These are phyloP conservation scores for Heliothis virescens DNA, from an alignment of 1,140 invertebrate genomes.

Conservation along the genomic window DNA sequence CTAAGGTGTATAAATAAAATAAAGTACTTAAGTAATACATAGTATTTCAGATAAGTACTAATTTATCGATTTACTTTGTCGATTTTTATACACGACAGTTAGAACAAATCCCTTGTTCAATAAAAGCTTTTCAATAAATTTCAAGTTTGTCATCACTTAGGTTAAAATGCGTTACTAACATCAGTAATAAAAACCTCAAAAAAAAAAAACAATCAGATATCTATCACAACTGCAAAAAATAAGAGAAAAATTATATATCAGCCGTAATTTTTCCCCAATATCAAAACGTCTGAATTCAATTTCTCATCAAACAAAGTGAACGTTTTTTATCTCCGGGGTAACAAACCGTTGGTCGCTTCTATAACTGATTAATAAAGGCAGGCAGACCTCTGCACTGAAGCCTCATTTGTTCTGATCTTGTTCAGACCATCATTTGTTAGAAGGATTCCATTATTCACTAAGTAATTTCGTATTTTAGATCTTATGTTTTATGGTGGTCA, in stretches of 20 bases:
- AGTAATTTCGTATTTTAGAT: constrained; percentile 15
- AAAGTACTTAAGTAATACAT: too few species aligned
- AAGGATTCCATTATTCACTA: constrained; percentile 30
- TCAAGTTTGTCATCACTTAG: too few species aligned
- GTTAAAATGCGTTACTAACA: too few species aligned
- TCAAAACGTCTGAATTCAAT: constrained; percentile 22
- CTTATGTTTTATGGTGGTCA: constrained; percentile 13
- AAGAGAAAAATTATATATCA: neutral
- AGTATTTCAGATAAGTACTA: too few species aligned
- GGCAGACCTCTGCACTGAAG: constrained; percentile 2
- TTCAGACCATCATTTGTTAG: constrained; percentile 35
- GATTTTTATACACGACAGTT: too few species aligned
- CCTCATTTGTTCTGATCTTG: constrained; percentile 25
- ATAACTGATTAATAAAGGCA: constrained; percentile 39
- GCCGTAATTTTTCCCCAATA: neutral
- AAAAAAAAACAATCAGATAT: too few species aligned
- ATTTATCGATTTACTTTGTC: too few species aligned
- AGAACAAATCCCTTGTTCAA: too few species aligned
- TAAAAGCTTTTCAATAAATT: too few species aligned
- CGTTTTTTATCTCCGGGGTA: constrained; percentile 29
- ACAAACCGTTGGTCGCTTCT: constrained; percentile 13
- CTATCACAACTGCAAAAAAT: neutral
- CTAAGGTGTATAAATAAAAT: neutral
- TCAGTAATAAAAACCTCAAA: too few species aligned
- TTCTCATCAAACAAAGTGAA: constrained; percentile 1